Conservation (phyloP, 2,113 vertebrate genomes). For the Turnix velox region DNA sequence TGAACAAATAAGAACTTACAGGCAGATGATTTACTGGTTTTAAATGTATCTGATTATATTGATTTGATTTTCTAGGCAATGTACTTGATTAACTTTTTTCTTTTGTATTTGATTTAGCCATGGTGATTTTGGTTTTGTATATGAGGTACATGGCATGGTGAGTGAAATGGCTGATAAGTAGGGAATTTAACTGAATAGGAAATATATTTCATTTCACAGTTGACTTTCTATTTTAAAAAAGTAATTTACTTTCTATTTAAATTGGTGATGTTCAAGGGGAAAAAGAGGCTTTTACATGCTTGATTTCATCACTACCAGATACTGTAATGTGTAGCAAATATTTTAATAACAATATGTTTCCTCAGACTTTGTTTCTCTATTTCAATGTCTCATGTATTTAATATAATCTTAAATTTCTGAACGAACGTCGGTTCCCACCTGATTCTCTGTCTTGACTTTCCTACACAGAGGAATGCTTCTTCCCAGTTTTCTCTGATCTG, state of each 20-base stretch:
- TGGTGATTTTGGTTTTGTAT: not conserved
- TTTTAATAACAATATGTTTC: not conserved
- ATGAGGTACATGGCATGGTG: not conserved
- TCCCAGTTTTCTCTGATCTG: not conserved
- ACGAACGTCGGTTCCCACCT: not conserved
- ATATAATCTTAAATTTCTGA: not conserved
- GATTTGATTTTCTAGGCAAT: not conserved
- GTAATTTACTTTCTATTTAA: not conserved
- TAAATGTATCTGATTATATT: not conserved
- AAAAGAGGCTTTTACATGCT: not conserved
- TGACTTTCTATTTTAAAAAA: not conserved
- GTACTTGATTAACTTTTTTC: not conserved
- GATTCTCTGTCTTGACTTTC: not conserved
- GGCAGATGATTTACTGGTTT: not conserved
- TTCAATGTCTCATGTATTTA: not conserved
- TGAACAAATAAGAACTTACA: not conserved
- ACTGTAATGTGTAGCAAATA: not conserved
- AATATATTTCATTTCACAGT: not conserved
- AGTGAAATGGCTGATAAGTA: not conserved
- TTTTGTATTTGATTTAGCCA: conserved; percentile 12
- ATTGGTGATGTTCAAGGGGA: not conserved
- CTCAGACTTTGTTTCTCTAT: not conserved
- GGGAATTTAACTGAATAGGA: not conserved
- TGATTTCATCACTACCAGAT: not conserved
- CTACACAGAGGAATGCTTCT: not conserved